Evolutionary conservation across 92 coral and sea anemone species (phyloP).

Genomic region (Epizoanthus stellaris): DNA sequence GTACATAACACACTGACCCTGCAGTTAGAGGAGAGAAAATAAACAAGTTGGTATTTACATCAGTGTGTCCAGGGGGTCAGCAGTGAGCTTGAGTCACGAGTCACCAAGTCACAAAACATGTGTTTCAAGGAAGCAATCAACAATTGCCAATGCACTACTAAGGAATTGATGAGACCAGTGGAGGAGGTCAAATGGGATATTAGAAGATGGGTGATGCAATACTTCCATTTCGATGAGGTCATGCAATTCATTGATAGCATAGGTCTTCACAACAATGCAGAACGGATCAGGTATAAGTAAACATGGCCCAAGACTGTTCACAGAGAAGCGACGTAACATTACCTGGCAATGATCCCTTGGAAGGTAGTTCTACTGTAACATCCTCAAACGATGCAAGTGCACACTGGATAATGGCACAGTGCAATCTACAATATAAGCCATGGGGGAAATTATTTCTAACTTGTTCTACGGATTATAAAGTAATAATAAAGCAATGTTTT

Average conservation of each 20-base stretch:
- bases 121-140: too few relatives aligned
- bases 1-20: constrained; percentile 18
- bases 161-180: too few relatives aligned
- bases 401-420: constrained; percentile 1
- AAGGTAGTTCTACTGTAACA: constrained; percentile 4
- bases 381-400: constrained; percentile 13
- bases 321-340: not conserved
- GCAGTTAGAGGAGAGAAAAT: not conserved
- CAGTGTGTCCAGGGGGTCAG: too few relatives aligned
- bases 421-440: constrained; percentile 7
- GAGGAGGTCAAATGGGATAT: too few relatives aligned
- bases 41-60: not conserved
- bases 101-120: too few relatives aligned
- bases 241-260: too few relatives aligned
- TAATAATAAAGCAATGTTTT: not conserved
- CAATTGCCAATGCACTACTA: too few relatives aligned
- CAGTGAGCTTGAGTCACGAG: too few relatives aligned
- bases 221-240: too few relatives aligned
- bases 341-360: constrained; percentile 3
- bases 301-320: not conserved
- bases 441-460: not conserved
- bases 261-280: too few relatives aligned
- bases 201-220: too few relatives aligned
- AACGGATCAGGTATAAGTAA: too few relatives aligned
- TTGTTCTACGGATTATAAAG: not conserved